phyloP scores from a whole-genome alignment of 1,140 invertebrate genomes.

The Schlechtendalia chinensis region DNA sequence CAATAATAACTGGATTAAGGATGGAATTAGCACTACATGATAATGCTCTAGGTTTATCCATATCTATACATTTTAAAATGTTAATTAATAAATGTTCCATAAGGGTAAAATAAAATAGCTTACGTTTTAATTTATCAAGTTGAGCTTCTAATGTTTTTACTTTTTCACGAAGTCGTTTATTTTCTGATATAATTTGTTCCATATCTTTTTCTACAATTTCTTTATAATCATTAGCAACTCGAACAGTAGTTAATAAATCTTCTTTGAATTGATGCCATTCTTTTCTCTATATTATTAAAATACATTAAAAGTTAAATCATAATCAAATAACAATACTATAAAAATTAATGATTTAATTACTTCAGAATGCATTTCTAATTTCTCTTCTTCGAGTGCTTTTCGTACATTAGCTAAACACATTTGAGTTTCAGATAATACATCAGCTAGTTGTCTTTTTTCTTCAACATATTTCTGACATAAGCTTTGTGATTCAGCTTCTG shows the following conservation, averaged over 20 bases:
- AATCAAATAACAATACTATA: neutral
- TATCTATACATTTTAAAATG: conserved; percentile 11
- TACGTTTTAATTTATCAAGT: conserved; percentile 75
- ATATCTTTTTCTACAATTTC: conserved; percentile 80
- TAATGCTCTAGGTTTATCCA: conserved; percentile 47
- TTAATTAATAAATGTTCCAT: neutral
- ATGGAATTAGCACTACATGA: conserved; percentile 47
- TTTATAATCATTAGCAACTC: conserved; percentile 93
- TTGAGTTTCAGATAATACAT: conserved; percentile 67
- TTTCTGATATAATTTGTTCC: conserved; percentile 78
- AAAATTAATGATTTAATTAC: conserved; percentile 52
- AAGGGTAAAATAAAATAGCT: conserved; percentile 50
- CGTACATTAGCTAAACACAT: conserved; percentile 65
- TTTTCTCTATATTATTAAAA: conserved; percentile 58
- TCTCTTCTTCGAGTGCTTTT: conserved; percentile 63
- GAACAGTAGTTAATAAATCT: conserved; percentile 86
- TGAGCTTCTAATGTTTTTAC: conserved; percentile 74
- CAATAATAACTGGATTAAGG: conserved; percentile 51
- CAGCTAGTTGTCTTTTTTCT: conserved; percentile 71
- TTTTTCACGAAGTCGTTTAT: conserved; percentile 76
- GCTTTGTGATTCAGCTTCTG: conserved; percentile 66
- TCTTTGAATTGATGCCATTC: conserved; percentile 94
- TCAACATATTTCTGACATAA: conserved; percentile 73
- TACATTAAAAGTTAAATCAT: neutral
- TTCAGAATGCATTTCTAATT: conserved; percentile 62